Percentiles rank a stretch among this genome's conserved stretches.
Evolutionary conservation across 1,140 invertebrate genomes (phyloP).

Genomic region (Hetaerina americana): DNA sequence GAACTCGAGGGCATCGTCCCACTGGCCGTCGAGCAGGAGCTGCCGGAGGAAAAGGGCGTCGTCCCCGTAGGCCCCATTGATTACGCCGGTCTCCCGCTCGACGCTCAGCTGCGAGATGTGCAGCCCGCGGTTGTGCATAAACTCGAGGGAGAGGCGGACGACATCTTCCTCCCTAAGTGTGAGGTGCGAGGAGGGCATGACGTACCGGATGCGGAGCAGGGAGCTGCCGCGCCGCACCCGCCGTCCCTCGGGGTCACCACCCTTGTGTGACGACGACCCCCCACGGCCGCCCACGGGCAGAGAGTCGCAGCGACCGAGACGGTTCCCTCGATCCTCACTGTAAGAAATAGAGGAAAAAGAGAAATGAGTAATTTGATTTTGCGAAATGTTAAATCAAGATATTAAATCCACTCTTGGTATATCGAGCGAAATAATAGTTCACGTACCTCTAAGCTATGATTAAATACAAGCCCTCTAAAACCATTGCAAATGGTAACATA

Average conservation of each 20-base stretch:
- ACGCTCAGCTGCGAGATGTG: slow-evolving; percentile 83
- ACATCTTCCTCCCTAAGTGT: slow-evolving; percentile 82
- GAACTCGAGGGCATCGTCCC: slow-evolving; percentile 95
- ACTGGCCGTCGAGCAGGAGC: slow-evolving; percentile 91
- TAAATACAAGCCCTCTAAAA: too few species aligned
- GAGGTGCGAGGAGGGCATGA: slow-evolving; percentile 69
- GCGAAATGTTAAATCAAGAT: too few species aligned
- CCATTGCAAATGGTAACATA: too few species aligned
- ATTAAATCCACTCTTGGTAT: too few species aligned
- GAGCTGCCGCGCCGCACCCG: not conserved
- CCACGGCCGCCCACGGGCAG: not conserved
- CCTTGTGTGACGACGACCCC: not conserved
- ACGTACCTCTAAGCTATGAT: too few species aligned
- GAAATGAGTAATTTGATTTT: too few species aligned
- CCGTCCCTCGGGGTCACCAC: not conserved
- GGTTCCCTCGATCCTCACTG: not conserved
- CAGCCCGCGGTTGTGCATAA: slow-evolving; percentile 77
- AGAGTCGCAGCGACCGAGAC: not conserved
- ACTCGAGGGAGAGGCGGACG: slow-evolving; percentile 80
- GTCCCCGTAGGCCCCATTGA: slow-evolving; percentile 82
- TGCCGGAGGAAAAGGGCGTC: slow-evolving; percentile 84
- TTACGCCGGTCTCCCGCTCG: slow-evolving; percentile 89
- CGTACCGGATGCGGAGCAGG: slow-evolving; percentile 35
- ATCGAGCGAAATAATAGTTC: too few species aligned
- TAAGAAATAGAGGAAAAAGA: not conserved